Percentiles rank a stretch among this genome's conserved stretches.
Conservation (phyloP, 2,113 vertebrate genomes). For the Cyanoliseus patagonus region DNA sequence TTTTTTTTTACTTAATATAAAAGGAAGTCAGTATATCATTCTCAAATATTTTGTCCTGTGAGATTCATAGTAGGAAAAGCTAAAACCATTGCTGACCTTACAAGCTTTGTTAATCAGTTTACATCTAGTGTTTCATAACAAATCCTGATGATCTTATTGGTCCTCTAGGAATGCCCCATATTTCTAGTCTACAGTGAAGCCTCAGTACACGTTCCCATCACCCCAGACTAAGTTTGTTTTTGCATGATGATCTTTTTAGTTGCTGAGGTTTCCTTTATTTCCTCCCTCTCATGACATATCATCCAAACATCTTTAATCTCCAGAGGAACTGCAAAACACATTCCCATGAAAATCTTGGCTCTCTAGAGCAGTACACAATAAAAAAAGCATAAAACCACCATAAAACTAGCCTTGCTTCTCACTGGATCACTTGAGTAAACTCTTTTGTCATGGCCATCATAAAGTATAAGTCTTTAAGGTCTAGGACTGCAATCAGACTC, state of each 20-base stretch:
- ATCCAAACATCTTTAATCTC: slow-evolving; percentile 26
- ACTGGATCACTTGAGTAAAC: neutral
- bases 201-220: slow-evolving; percentile 4
- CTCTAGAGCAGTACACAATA: neutral
- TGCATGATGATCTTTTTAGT: neutral
- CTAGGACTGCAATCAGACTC: neutral
- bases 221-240: slow-evolving; percentile 2
- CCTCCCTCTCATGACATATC: neutral
- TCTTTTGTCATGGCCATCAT: neutral
- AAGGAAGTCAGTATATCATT: neutral
- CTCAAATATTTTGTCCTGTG: neutral
- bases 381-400: neutral
- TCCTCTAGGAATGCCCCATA: neutral
- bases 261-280: slow-evolving; percentile 36
- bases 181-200: neutral
- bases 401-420: neutral
- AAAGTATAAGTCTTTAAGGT: neutral
- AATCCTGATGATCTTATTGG: neutral
- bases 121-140: neutral
- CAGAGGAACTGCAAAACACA: neutral
- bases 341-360: slow-evolving; percentile 33
- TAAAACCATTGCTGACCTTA: neutral
- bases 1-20: neutral
- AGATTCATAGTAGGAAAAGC: neutral
- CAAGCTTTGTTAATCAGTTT: neutral